Evolutionary conservation across 2,888 invertebrate genomes (phyloP).

Genomic region (Metacarcinus magister): DNA sequence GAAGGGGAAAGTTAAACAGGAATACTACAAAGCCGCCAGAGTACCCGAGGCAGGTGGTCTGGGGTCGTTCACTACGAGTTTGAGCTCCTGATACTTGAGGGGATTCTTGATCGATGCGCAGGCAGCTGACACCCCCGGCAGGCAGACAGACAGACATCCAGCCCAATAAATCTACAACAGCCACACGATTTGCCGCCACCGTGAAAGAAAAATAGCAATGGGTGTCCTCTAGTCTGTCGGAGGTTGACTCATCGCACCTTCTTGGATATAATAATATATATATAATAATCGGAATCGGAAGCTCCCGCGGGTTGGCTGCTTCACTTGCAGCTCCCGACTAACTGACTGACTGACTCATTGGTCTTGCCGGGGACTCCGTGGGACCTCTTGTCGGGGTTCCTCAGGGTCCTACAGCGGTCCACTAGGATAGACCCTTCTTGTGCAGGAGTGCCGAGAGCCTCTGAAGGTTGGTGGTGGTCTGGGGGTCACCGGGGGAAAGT

Average conservation of each 20-base stretch:
- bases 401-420: not conserved
- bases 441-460: constrained; percentile 75
- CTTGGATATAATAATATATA: not conserved
- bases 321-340: not conserved
- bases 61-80: constrained; percentile 59
- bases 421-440: constrained; percentile 66
- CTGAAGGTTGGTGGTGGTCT: constrained; percentile 81
- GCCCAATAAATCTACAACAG: not conserved
- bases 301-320: constrained; percentile 34
- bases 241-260: constrained; percentile 1
- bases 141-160: not conserved
- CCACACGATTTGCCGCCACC: constrained; percentile 31
- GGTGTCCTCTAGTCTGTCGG: constrained; percentile 32
- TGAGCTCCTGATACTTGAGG: constrained; percentile 71
- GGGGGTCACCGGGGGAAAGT: constrained; percentile 81
- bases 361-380: constrained; percentile 11
- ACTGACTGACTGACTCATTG: constrained; percentile 7
- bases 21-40: constrained; percentile 58
- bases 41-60: constrained; percentile 47
- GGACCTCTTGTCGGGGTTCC: not conserved
- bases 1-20: constrained; percentile 1
- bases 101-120: constrained; percentile 60
- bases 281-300: constrained; percentile 38
- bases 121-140: not conserved
- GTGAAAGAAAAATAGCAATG: constrained; percentile 22